A percentile compares a stretch with the other conserved stretches of the same genome.
Conservation (phyloP, 1,140 invertebrate genomes). For the Pseudomyrmex concolor region DNA sequence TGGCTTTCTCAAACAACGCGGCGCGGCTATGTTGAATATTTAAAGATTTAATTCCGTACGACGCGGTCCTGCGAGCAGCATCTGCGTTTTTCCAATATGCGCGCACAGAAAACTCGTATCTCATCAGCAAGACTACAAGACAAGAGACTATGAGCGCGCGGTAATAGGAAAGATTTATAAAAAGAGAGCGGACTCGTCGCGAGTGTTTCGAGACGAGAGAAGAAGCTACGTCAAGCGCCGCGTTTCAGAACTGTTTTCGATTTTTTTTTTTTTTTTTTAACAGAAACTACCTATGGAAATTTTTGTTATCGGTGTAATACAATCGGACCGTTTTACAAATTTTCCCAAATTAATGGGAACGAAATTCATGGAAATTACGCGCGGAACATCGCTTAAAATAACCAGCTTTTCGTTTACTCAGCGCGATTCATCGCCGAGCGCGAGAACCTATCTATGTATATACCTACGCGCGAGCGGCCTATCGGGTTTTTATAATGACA, state of each 20-base stretch:
- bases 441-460: not conserved
- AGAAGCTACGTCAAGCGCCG: no score
- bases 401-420: constrained; percentile 19
- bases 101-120: not conserved
- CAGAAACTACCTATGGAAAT: no score
- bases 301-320: no score
- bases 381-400: constrained; percentile 12
- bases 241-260: no score
- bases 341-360: constrained; percentile 9
- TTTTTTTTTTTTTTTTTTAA: no score
- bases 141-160: no score
- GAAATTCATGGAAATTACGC: constrained; percentile 41
- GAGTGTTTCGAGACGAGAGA: no score
- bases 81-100: constrained; percentile 40
- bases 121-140: not conserved
- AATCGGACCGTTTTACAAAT: no score
- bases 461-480: not conserved
- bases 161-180: no score
- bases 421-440: constrained; percentile 7
- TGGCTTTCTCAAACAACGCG: constrained; percentile 37
- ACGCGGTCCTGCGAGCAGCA: constrained; percentile 32
- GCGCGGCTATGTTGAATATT: constrained; percentile 48
- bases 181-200: no score
- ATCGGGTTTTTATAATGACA: constrained; percentile 6
- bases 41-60: constrained; percentile 59